Base-by-base conservation (phyloP, 2,113 vertebrate genomes). In the Neogale vison region DNA sequence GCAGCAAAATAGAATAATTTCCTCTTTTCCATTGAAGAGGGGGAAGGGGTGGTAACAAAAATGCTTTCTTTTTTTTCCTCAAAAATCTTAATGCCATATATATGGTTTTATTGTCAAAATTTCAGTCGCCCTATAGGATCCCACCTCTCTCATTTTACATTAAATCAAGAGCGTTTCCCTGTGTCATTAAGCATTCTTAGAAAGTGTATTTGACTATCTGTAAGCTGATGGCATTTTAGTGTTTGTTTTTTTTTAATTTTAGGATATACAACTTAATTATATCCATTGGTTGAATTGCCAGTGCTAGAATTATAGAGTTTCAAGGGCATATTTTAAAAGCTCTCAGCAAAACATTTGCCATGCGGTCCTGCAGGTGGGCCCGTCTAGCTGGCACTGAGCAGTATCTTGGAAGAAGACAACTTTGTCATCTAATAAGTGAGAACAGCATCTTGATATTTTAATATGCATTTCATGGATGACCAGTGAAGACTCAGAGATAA, bases 191-290 rank as follows among this genome's bases (percentile, higher is more conserved):
- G 65, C 79, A 77, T 31, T 55, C 67, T 87, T 77, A 65, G 61
- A 76, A 95, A 96, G 72, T 47, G 7, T 39, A 90, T 77, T 71
- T 92, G 81, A 26, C 42, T 29, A 26, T 74, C 65, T 91, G 55
- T 47, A 85, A 94, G 9, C 36, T 74, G 61, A 55, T 77, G 52
- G 17, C 47, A 87, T 92, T 87, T 94, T 82, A 50, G 42, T 81
- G 39, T 89, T 89, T 83, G 14, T 34, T 84, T 95, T 95, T 95
- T 95, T 94, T 89, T 45, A 86, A 57, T 92, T 77, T 95, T 47
- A 83, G 34, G 57, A 45, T 90, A 7, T 31, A 87, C 23, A 9
- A 42, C 14, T 47, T 95, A 95, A 94, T 92, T 71, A 61, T 69
- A 92, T 42, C 45, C 82, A 85, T 45, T 93, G 47, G 24, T 81